Evolutionary conservation across 1,140 invertebrate genomes (phyloP).

Genomic region (Aricia agestis): DNA sequence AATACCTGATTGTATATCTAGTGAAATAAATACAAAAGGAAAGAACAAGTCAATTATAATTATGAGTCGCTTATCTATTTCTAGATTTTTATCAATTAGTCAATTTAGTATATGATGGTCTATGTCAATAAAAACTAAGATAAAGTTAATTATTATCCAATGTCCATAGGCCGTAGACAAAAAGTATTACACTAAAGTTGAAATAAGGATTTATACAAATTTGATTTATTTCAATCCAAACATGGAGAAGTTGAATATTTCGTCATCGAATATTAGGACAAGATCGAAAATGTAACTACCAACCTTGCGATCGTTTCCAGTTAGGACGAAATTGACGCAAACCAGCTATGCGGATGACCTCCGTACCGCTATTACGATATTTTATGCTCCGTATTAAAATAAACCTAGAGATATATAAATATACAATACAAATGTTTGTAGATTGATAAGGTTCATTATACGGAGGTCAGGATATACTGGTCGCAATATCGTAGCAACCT

Average conservation of each 20-base stretch:
- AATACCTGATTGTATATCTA: too few species aligned
- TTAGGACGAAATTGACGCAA: not conserved
- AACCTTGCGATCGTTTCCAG: not conserved
- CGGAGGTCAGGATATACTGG: conserved; percentile 36
- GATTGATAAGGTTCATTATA: conserved; percentile 19
- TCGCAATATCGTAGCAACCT: conserved; percentile 41
- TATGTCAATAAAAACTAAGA: too few species aligned
- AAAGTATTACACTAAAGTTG: too few species aligned
- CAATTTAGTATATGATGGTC: too few species aligned
- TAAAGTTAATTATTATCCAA: too few species aligned
- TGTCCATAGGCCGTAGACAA: too few species aligned
- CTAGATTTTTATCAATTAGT: too few species aligned
- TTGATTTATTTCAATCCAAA: too few species aligned
- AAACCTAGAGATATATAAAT: not conserved
- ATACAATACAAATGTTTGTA: not conserved
- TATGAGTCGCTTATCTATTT: too few species aligned
- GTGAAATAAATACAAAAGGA: too few species aligned
- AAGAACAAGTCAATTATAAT: too few species aligned
- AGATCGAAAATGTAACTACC: not conserved
- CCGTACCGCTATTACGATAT: not conserved
- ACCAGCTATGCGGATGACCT: not conserved
- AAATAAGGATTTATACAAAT: too few species aligned
- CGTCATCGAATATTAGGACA: not conserved
- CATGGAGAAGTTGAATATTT: not conserved
- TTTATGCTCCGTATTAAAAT: not conserved